Percentiles rank a stretch among this genome's conserved stretches.
Conservation (phyloP, 2,888 invertebrate species). For the Diarsia brunnea region DNA sequence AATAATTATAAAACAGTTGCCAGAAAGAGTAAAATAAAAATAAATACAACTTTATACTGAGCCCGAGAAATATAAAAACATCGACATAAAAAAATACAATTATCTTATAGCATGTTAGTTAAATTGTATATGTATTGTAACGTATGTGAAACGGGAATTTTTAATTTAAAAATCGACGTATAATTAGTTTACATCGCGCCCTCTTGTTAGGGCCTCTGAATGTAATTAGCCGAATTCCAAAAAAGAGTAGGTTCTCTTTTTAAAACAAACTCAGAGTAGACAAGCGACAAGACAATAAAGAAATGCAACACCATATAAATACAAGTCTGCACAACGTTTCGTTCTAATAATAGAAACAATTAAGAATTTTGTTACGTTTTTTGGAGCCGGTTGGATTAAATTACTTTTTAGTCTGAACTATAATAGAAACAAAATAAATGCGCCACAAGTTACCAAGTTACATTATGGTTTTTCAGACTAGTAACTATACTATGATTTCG, state of each 20-base stretch:
- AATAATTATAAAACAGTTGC: background rate
- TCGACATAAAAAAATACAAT: too few relatives aligned
- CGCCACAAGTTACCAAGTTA: background rate
- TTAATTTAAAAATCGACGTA: too few relatives aligned
- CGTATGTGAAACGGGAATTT: too few relatives aligned
- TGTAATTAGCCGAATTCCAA: too few relatives aligned
- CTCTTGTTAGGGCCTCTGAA: too few relatives aligned
- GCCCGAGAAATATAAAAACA: too few relatives aligned
- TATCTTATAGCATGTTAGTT: too few relatives aligned
- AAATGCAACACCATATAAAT: slow-evolving; percentile 19
- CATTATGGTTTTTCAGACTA: background rate
- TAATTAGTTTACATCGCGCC: too few relatives aligned
- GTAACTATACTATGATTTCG: background rate
- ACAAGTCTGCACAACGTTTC: background rate
- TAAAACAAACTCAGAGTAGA: background rate
- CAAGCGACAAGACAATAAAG: background rate
- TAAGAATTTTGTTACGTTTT: slow-evolving; percentile 37
- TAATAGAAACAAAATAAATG: slow-evolving; percentile 12
- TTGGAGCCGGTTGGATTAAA: slow-evolving; percentile 7
- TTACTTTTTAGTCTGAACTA: slow-evolving; percentile 35
- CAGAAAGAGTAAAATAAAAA: background rate
- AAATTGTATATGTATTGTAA: too few relatives aligned
- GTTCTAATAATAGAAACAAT: slow-evolving; percentile 36
- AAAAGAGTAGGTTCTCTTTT: too few relatives aligned
- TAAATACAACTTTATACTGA: background rate